A percentile compares a stretch with the other conserved stretches of the same genome.
These are phyloP conservation scores for Micrastur ruficollis DNA, from an alignment of 2,797 vertebrate species.

Conservation along the genomic window DNA sequence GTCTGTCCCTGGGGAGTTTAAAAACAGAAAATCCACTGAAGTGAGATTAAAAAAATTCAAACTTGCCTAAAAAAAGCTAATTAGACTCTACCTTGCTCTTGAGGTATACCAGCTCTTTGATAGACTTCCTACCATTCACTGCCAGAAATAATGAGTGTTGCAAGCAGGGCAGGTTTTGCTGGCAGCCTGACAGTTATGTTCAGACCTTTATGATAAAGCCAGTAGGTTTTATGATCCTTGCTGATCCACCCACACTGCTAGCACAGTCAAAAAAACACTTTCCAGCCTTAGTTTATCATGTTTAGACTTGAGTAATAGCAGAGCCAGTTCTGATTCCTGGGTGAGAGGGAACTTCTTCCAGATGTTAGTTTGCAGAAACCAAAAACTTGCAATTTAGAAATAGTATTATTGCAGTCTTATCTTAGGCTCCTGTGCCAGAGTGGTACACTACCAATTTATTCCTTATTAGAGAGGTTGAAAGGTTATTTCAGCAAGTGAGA, in stretches of 20 bases:
- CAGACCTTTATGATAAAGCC: not conserved
- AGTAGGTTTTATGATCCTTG: not conserved
- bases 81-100: not conserved
- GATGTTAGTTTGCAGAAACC: not conserved
- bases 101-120: not conserved
- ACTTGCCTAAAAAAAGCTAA: not conserved
- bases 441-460: not conserved
- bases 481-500: not conserved
- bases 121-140: not conserved
- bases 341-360: constrained; percentile 14
- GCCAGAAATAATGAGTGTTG: not conserved
- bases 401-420: not conserved
- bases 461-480: not conserved
- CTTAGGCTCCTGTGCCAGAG: not conserved
- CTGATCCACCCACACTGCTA: constrained; percentile 22
- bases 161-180: not conserved
- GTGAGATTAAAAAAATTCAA: not conserved
- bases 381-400: not conserved
- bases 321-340: not conserved
- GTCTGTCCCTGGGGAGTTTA: not conserved
- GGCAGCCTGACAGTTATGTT: not conserved
- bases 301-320: constrained; percentile 16
- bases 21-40: not conserved
- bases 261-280: not conserved
- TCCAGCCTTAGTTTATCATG: not conserved